Evolutionary conservation across 2,797 vertebrate genomes (phyloP).

Genomic region (Xerus rutilus): DNA sequence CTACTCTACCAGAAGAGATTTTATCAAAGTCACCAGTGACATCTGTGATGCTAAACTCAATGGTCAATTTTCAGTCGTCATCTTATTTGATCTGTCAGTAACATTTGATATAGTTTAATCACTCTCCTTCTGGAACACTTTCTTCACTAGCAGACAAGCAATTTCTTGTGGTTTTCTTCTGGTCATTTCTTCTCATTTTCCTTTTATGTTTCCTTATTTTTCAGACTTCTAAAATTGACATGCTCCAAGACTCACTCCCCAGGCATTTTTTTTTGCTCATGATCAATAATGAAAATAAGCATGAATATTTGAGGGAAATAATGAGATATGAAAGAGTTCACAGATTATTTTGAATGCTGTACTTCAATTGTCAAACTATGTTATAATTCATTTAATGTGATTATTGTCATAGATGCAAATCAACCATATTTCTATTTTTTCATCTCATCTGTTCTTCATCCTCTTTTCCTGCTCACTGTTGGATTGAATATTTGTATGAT

Average conservation of each 20-base stretch:
- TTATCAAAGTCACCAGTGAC: neutral
- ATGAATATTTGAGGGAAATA: constrained; percentile 28
- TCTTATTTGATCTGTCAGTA: constrained; percentile 27
- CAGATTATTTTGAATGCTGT: neutral
- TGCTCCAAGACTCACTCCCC: neutral
- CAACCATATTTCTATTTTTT: neutral
- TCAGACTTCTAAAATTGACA: neutral
- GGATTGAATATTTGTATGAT: neutral
- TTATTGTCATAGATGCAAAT: neutral
- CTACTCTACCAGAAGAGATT: constrained; percentile 9
- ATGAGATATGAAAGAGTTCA: neutral
- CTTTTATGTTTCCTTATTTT: constrained; percentile 50
- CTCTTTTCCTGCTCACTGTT: neutral
- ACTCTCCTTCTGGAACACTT: constrained; percentile 11
- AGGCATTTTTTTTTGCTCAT: neutral
- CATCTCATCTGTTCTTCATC: neutral
- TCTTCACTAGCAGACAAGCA: constrained; percentile 7
- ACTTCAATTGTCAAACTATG: neutral
- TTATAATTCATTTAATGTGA: neutral
- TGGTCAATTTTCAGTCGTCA: constrained; percentile 23
- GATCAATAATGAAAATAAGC: neutral
- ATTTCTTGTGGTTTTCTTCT: constrained; percentile 19
- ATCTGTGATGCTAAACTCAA: neutral
- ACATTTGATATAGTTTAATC: constrained; percentile 45
- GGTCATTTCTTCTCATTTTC: constrained; percentile 26